These are phyloP conservation scores for Drosophila malerkotliana DNA, from an alignment of 1,140 invertebrate species.

Conservation along the genomic window DNA sequence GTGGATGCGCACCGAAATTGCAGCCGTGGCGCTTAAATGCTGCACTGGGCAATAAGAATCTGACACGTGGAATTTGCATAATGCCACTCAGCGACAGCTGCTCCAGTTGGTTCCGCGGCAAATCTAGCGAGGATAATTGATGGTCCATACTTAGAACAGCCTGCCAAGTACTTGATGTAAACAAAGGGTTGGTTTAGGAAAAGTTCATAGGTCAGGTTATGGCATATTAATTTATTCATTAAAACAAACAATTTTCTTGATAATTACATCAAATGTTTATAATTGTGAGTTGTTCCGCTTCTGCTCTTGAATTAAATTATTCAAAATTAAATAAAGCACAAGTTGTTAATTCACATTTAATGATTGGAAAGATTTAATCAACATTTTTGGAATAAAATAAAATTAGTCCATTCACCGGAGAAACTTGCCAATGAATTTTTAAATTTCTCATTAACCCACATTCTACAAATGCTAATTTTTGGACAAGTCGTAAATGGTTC, in stretches of 20 bases:
- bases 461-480: background rate
- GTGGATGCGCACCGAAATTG: slow-evolving; percentile 44
- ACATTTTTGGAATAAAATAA: background rate
- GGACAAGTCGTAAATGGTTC: background rate
- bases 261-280: background rate
- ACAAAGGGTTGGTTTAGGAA: background rate
- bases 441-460: background rate
- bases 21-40: slow-evolving; percentile 19
- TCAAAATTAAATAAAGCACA: background rate
- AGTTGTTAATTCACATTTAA: background rate
- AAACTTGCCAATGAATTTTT: background rate
- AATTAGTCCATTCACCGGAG: background rate
- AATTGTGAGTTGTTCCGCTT: background rate
- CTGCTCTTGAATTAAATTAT: background rate
- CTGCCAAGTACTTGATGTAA: slow-evolving; percentile 3
- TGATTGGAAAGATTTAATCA: background rate
- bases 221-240: background rate
- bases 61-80: slow-evolving; percentile 79
- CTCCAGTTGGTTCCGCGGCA: slow-evolving; percentile 39
- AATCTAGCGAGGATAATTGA: slow-evolving; percentile 55
- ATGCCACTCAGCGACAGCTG: slow-evolving; percentile 31
- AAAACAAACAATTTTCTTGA: background rate
- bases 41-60: slow-evolving; percentile 25
- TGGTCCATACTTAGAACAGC: slow-evolving; percentile 22
- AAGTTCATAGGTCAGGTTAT: background rate